A percentile compares a stretch with the other conserved stretches of the same genome.
These are phyloP conservation scores for Mirounga angustirostris DNA, from an alignment of 2,113 vertebrate genomes.

Conservation along the genomic window DNA sequence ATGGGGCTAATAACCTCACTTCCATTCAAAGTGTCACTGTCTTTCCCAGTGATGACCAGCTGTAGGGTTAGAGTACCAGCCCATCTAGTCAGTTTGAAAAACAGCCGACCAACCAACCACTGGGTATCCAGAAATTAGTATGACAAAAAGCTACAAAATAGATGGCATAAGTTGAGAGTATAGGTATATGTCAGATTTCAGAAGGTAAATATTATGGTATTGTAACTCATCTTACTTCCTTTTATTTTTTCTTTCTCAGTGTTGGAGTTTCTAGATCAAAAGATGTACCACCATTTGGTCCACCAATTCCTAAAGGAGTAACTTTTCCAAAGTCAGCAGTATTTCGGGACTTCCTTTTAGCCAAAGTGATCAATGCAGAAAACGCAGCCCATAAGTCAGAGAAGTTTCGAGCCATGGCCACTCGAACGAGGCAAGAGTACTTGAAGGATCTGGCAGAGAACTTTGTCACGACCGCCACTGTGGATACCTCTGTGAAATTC, in stretches of 20 bases:
- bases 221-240: neutral
- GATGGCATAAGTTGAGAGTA: neutral
- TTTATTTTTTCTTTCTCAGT: conserved; percentile 83
- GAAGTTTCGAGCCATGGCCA: conserved; percentile 98
- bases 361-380: conserved; percentile 99
- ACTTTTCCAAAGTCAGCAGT: conserved; percentile 99
- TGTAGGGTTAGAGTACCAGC: neutral
- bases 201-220: neutral
- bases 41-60: neutral
- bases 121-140: neutral
- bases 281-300: conserved; percentile 97
- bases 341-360: conserved; percentile 99
- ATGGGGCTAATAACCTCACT: neutral
- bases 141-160: neutral
- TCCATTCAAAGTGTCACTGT: neutral
- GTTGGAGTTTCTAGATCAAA: conserved; percentile 98
- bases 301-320: conserved; percentile 97
- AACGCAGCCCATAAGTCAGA: conserved; percentile 98
- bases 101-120: neutral
- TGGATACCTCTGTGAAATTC: conserved; percentile 95
- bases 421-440: conserved; percentile 97
- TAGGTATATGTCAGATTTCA: fast-evolving
- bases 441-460: conserved; percentile 98
- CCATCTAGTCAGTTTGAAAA: neutral
- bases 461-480: conserved; percentile 95